phyloP scores from a whole-genome alignment of 2,113 vertebrate genomes.

The Chrysemys picta region DNA sequence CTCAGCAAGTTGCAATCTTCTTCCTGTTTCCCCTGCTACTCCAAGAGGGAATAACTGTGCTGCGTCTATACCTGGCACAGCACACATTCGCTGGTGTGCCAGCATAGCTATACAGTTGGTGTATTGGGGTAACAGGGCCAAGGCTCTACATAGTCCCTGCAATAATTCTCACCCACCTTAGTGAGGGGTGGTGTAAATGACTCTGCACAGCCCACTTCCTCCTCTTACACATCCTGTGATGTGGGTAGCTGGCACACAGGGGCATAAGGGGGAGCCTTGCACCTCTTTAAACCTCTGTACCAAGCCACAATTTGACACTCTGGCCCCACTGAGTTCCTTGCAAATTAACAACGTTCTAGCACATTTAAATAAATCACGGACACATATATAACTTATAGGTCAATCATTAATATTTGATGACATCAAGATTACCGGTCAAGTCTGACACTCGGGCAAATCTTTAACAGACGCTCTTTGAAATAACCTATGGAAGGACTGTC shows the following conservation, averaged over 20 bases:
- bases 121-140: background rate
- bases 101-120: background rate
- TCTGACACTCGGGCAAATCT: background rate
- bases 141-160: background rate
- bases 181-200: fast-evolving
- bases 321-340: background rate
- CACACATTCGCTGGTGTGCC: fast-evolving
- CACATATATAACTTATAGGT: background rate
- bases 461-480: background rate
- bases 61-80: background rate
- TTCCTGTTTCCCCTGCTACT: background rate
- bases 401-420: background rate
- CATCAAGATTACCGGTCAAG: background rate
- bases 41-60: background rate
- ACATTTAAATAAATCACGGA: background rate
- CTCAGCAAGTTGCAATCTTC: background rate
- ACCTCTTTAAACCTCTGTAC: background rate
- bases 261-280: background rate
- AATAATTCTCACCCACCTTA: no score
- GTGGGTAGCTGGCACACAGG: background rate
- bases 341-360: background rate
- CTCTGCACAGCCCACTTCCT: background rate
- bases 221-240: background rate
- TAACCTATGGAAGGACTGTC: background rate
- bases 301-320: background rate